Conservation (phyloP, 2,888 invertebrate genomes). For the Scaptomyza polygonia region DNA sequence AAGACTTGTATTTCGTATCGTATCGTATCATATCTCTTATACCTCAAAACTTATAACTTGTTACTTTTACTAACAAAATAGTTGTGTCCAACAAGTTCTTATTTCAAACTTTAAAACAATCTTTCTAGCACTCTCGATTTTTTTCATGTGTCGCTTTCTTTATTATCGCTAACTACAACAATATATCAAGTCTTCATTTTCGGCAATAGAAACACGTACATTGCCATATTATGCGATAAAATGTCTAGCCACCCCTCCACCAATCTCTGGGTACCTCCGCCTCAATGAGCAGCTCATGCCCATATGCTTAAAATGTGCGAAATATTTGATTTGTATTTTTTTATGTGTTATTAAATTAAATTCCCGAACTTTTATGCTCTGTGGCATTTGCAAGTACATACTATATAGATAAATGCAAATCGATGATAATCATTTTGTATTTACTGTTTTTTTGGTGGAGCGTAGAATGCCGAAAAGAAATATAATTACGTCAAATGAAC, state of each 20-base stretch:
- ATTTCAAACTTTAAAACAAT: neutral
- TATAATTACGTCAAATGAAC: slow-evolving; percentile 70
- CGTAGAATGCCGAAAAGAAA: no score
- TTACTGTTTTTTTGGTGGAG: slow-evolving; percentile 37
- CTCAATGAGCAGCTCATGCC: slow-evolving; percentile 43
- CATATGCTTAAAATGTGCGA: slow-evolving; percentile 12
- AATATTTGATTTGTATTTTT: slow-evolving; percentile 40
- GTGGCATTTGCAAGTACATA: slow-evolving; percentile 29
- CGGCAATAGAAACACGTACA: slow-evolving; percentile 58
- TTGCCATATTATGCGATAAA: slow-evolving; percentile 75
- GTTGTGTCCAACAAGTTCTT: no score
- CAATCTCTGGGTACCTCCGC: neutral
- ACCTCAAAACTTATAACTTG: no score
- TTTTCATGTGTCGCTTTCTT: neutral
- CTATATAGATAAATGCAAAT: slow-evolving; percentile 58
- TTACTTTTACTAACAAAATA: no score
- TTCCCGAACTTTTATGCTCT: slow-evolving; percentile 59
- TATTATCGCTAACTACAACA: slow-evolving; percentile 23
- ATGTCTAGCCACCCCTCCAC: slow-evolving; percentile 24
- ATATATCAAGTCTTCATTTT: slow-evolving; percentile 20
- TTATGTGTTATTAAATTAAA: slow-evolving; percentile 55
- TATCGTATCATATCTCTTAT: neutral
- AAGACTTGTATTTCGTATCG: neutral
- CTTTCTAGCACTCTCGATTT: neutral
- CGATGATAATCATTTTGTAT: slow-evolving; percentile 70